Evolutionary conservation across 2,113 vertebrate species (phyloP), one percentile per base, ranked within the genome.

Genomic region (Mirounga angustirostris): DNA sequence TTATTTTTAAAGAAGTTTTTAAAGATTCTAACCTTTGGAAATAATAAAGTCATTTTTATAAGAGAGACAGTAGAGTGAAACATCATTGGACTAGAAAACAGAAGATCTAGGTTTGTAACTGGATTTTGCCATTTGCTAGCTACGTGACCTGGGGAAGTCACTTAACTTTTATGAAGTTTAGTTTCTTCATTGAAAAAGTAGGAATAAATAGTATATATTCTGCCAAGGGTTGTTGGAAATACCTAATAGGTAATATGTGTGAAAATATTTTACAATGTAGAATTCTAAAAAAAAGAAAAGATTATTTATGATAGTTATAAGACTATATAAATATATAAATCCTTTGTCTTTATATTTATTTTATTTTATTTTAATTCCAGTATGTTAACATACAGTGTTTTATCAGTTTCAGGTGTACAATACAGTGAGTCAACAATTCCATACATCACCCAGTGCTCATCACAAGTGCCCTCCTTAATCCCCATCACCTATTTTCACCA

Each of bases 171-270:
- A 33, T 79, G 61, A 90, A 40, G 46, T 14, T 85, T 78, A 50
- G 61, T 79, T 90, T 94, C 21, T 90, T 96, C 43, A 91, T 1
- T 74, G 54, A 81, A 50, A 91, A 96, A 69, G 24, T 56, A 7
- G 63, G 69, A 71, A 86, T 80, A 78, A 91, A 80, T 15, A 86
- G 8, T 36, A 56, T 50, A 61, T 26, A 86, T 91, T 65, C 86
- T 91, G 4, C 65, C n/a, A 91, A 81, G 16, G 28, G 36, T n/a
- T 96, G 43, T 21, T 91, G 63, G n/a, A 86, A 94, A 28, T 80
- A 80, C 63, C 50, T 89, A 83, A 81, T 40, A 86, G 26, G 52
- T 61, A 19, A 81, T 63, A 26, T 46, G 56, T 73, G 30, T 73
- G 5, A 81, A 56, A 94, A 73, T 86, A 91, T 56, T 84, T 69